These are phyloP conservation scores for Coccyzus lansbergi DNA, from an alignment of 2,797 vertebrate species.

Conservation along the genomic window DNA sequence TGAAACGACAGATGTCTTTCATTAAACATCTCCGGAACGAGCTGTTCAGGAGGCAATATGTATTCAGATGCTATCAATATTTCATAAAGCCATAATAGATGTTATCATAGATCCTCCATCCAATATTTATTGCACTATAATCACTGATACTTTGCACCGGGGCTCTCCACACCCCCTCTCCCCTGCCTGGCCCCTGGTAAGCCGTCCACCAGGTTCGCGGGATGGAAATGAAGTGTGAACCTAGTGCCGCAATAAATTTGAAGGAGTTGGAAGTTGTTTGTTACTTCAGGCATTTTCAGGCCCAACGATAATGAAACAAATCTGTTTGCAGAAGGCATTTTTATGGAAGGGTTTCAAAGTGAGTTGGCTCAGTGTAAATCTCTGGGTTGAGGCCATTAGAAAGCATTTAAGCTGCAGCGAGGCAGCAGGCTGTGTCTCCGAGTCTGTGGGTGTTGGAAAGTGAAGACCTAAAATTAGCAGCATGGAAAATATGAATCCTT, in stretches of 20 bases:
- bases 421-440: not conserved
- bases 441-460: constrained; percentile 6
- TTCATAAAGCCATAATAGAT: constrained; percentile 72
- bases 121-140: constrained; percentile 69
- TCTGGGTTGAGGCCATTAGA: constrained; percentile 53
- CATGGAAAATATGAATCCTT: not conserved
- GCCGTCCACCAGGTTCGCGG: not conserved
- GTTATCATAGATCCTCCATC: constrained; percentile 71
- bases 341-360: constrained; percentile 50
- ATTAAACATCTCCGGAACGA: constrained; percentile 69
- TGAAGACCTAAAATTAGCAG: not conserved
- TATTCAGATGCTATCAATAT: constrained; percentile 71
- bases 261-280: constrained; percentile 52
- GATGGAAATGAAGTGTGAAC: not conserved
- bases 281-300: constrained; percentile 46
- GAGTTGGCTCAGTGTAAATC: constrained; percentile 56
- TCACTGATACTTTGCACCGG: constrained; percentile 4
- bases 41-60: constrained; percentile 71
- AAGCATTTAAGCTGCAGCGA: constrained; percentile 36
- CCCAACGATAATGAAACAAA: constrained; percentile 55
- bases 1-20: constrained; percentile 73
- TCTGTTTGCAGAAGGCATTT: constrained; percentile 62
- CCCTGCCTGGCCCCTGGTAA: not conserved
- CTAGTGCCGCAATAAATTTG: constrained; percentile 9
- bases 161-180: not conserved